Conservation (phyloP, 2,888 invertebrate species). For the Sussaba pulchella region DNA sequence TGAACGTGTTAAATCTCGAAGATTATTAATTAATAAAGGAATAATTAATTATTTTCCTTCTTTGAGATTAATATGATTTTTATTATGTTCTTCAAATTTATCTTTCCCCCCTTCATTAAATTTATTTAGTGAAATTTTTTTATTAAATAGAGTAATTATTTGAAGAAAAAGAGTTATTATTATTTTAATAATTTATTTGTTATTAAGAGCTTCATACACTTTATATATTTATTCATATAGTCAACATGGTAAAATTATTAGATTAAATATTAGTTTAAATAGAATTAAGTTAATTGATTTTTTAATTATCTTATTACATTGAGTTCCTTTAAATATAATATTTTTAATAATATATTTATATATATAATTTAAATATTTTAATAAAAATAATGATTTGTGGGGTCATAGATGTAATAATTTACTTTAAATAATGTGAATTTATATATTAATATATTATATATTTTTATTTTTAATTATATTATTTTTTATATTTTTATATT, state of each 20-base stretch:
- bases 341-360: slow-evolving; percentile 85
- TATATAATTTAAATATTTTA: slow-evolving; percentile 88
- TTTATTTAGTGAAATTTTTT: slow-evolving; percentile 86
- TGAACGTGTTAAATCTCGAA: slow-evolving; percentile 87
- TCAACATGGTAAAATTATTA: slow-evolving; percentile 87
- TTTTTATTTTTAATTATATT: slow-evolving; percentile 84
- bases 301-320: slow-evolving; percentile 88
- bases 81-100: slow-evolving; percentile 88
- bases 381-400: slow-evolving; percentile 90
- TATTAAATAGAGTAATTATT: slow-evolving; percentile 66
- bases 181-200: slow-evolving; percentile 85
- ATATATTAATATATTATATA: slow-evolving; percentile 85
- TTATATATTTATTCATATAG: slow-evolving; percentile 88
- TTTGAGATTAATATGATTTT: slow-evolving; percentile 88
- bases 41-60: slow-evolving; percentile 87
- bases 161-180: slow-evolving; percentile 85
- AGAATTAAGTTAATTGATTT: slow-evolving; percentile 83
- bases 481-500: slow-evolving; percentile 64
- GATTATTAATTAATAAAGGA: slow-evolving; percentile 88
- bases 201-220: slow-evolving; percentile 89
- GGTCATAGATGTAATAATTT: slow-evolving; percentile 85
- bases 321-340: slow-evolving; percentile 88
- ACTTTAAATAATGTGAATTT: slow-evolving; percentile 82
- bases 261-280: slow-evolving; percentile 83
- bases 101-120: slow-evolving; percentile 89